Evolutionary conservation across 2,797 vertebrate genomes (phyloP).

Genomic region (Alfaro cultratus): DNA sequence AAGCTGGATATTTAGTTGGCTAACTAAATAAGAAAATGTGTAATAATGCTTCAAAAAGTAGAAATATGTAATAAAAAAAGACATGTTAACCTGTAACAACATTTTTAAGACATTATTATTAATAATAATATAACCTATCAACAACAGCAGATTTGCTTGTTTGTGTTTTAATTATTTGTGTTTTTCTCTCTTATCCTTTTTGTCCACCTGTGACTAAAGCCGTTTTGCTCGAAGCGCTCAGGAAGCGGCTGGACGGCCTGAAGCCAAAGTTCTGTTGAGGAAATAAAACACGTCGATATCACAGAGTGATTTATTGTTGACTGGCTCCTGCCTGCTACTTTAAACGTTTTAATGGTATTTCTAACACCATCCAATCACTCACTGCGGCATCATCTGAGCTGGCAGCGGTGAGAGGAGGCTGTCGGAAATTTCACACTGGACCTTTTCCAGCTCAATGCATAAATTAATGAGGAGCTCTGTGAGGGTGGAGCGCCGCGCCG

Average conservation of each 20-base stretch:
- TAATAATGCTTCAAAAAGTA: no score
- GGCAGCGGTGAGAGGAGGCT: slow-evolving; percentile 49
- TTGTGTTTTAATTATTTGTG: not conserved
- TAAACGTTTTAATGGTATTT: slow-evolving; percentile 71
- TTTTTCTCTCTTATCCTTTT: not conserved
- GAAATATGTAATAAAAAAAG: no score
- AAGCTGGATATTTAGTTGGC: no score
- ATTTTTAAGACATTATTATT: no score
- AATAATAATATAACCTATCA: not conserved
- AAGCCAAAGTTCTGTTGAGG: slow-evolving; percentile 34
- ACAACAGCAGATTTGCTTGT: not conserved
- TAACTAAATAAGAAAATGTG: not conserved
- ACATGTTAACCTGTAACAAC: no score
- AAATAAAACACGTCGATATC: slow-evolving; percentile 48
- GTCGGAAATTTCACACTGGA: slow-evolving; percentile 72
- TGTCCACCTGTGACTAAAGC: not conserved
- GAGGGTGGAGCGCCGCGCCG: slow-evolving; percentile 29
- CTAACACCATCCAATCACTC: slow-evolving; percentile 77
- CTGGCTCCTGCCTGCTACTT: slow-evolving; percentile 56
- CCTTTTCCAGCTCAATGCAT: slow-evolving; percentile 79
- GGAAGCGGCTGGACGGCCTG: not conserved
- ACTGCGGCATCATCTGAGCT: slow-evolving; percentile 68
- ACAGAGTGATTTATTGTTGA: slow-evolving; percentile 67
- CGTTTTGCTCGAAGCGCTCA: not conserved
- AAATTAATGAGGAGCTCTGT: slow-evolving; percentile 69